Percentiles rank a stretch among this genome's conserved stretches.
phyloP scores from a whole-genome alignment of 2,113 vertebrate species.

The Pungitius pungitius region DNA sequence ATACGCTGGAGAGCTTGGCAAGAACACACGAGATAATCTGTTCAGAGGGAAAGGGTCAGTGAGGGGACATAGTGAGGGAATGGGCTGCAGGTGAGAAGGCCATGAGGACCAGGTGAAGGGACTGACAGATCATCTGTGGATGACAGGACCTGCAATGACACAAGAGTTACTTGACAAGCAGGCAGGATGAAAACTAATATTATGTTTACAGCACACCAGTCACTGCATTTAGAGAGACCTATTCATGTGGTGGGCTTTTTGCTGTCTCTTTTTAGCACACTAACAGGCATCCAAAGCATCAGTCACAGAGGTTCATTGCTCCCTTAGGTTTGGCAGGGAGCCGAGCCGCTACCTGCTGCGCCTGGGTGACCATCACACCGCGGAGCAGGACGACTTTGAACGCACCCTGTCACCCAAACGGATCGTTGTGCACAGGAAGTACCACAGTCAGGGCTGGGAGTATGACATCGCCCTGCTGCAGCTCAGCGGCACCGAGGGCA shows the following conservation, averaged over 20 bases:
- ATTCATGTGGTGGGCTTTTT: background rate
- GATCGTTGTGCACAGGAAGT: conserved; percentile 86
- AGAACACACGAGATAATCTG: too few relatives aligned
- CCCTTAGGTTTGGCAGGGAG: conserved; percentile 83
- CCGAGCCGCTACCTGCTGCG: conserved; percentile 83
- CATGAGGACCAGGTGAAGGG: too few relatives aligned
- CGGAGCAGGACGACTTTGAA: conserved; percentile 87
- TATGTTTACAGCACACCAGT: background rate
- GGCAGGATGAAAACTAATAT: background rate
- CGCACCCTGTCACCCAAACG: conserved; percentile 82
- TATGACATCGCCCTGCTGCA: conserved; percentile 87
- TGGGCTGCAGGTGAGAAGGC: too few relatives aligned
- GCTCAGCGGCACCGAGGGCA: conserved; percentile 82
- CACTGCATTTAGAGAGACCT: background rate
- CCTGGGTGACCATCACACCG: conserved; percentile 87
- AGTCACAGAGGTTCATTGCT: background rate
- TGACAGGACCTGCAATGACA: too few relatives aligned
- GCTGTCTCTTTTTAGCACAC: too few relatives aligned
- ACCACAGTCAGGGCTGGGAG: conserved; percentile 84
- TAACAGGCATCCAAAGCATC: background rate
- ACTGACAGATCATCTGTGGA: too few relatives aligned
- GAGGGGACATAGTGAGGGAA: too few relatives aligned
- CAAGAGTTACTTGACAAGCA: too few relatives aligned
- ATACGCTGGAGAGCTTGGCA: too few relatives aligned
- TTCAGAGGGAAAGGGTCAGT: too few relatives aligned